phyloP scores from a whole-genome alignment of 2,888 invertebrate species.

The Latrodectus hesperus region DNA sequence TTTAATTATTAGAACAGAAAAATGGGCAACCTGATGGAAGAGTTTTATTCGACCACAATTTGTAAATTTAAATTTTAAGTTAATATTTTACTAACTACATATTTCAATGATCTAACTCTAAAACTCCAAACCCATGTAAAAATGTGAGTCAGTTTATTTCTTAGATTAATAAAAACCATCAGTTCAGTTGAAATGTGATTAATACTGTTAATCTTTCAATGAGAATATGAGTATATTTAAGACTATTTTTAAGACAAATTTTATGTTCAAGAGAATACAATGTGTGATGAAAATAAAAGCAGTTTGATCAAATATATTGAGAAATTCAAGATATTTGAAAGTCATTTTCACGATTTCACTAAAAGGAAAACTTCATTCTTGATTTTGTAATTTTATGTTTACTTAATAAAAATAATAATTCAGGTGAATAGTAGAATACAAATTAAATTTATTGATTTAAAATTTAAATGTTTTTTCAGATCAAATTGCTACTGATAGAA shows the following conservation, averaged over 20 bases:
- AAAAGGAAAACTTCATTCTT: not conserved
- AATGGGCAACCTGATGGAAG: slow-evolving; percentile 10
- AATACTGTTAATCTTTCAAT: not conserved
- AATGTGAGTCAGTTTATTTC: slow-evolving; percentile 28
- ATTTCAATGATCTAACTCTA: not conserved
- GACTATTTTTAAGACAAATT: not conserved
- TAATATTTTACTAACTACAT: slow-evolving; percentile 3
- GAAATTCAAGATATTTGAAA: not conserved
- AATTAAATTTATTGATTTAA: slow-evolving; percentile 10
- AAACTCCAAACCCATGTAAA: slow-evolving; percentile 8
- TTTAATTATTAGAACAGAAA: slow-evolving; percentile 25
- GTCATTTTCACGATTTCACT: not conserved
- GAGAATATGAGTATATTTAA: not conserved
- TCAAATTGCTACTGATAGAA: not conserved
- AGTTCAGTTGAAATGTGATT: slow-evolving; percentile 18
- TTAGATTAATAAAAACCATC: slow-evolving; percentile 19
- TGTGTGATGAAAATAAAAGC: not conserved
- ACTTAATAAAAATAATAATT: not conserved
- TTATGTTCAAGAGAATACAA: not conserved
- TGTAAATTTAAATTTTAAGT: slow-evolving; percentile 10
- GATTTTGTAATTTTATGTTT: not conserved
- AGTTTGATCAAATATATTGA: not conserved
- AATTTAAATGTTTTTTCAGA: not conserved
- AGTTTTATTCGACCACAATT: slow-evolving; percentile 11
- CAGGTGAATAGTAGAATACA: not conserved